Base-by-base conservation (phyloP, 2,113 vertebrate genomes). In the Psittacula cyanocephala region DNA sequence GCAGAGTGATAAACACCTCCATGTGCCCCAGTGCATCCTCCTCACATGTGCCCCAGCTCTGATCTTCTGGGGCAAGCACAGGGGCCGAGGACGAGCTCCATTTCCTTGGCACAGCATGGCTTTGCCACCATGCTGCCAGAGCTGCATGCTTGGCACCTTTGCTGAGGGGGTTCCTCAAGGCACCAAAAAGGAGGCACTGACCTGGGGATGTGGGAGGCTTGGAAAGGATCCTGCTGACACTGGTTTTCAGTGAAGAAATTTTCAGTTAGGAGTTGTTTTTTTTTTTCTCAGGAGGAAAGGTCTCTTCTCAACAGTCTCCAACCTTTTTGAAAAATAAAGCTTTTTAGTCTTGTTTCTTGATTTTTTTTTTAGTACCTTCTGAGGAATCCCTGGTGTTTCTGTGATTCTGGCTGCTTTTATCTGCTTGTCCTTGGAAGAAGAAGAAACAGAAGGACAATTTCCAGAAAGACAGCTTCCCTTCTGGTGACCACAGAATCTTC, bases 141-240 rank as follows among this genome's bases (percentile, higher is more conserved):
- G 1, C 55, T 3, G 2, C 3, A 12, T 0, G 0, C 28, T 27
- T 28, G 17, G 31, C 53, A 68, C 23, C 64, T 88, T 68, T 1
- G 0, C 19, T 13, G 17, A 0, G 0, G 3, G 28, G 6, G 13
- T 7, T 75, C 35, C 69, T 65, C 46, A 13, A 63, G n/a, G 59
- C 67, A 88, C 41, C 6, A 8, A 77, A 87, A 84, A 70, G 17
- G n/a, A 81, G 19, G 9, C 1, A 0, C 18, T 22, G 78, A 47
- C 50, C 52, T 1, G 1, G 18, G 67, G 46, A 43, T n/a, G 19
- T 19, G 35, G 29, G 47, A 13, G 4, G 6, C 24, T 82, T 57
- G 33, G 52, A 76, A 72, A 31, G 4, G 44, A 86, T 78, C n/a
- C 28, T 67, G 46, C 27, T 11, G 3, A 23, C 2, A 1, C 3